A percentile compares a stretch with the other conserved stretches of the same genome.
phyloP scores from a whole-genome alignment of 2,888 invertebrate genomes.

The Hydropsyche betteni region DNA sequence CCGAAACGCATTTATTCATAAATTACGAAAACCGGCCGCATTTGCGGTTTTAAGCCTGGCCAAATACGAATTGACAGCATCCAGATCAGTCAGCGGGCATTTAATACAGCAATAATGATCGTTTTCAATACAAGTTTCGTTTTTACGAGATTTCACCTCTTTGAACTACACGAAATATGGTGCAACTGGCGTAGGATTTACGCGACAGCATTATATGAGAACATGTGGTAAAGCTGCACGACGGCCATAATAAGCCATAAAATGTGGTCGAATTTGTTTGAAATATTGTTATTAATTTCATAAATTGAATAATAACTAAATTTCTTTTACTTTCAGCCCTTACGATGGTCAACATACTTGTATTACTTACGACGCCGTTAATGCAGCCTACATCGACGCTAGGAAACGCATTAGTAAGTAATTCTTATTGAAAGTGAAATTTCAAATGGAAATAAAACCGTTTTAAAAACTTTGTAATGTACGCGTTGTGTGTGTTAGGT shows the following conservation, averaged over 20 bases:
- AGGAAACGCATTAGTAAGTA: constrained; percentile 88
- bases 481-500: not conserved
- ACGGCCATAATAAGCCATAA: not conserved
- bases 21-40: constrained; percentile 11
- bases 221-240: not conserved
- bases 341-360: constrained; percentile 80
- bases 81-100: not conserved
- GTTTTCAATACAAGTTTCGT: not conserved
- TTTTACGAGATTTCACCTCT: not conserved
- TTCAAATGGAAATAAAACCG: not conserved
- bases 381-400: constrained; percentile 87
- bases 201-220: not conserved
- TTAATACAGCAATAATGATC: not conserved
- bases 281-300: not conserved
- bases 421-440: constrained; percentile 1
- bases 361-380: constrained; percentile 89
- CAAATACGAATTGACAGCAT: constrained; percentile 8
- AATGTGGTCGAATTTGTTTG: not conserved
- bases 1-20: constrained; percentile 31
- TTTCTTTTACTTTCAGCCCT: constrained; percentile 64
- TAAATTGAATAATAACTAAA: not conserved
- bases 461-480: constrained; percentile 9
- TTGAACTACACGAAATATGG: too few species aligned
- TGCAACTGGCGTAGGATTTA: constrained; percentile 4
- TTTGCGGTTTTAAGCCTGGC: constrained; percentile 2